phyloP scores from a whole-genome alignment of 2,797 vertebrate genomes.

The Spheniscus humboldti region DNA sequence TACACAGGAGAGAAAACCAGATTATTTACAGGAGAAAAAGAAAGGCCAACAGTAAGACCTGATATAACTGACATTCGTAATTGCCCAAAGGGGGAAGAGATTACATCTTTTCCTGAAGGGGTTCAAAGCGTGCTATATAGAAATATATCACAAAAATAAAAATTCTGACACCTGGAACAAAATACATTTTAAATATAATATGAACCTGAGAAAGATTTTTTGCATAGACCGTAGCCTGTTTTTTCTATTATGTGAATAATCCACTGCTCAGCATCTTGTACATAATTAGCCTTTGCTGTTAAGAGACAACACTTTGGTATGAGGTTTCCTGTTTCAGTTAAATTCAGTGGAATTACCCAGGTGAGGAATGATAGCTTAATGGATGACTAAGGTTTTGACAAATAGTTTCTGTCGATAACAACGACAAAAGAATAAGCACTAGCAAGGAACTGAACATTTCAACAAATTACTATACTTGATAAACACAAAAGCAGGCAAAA shows the following conservation, averaged over 20 bases:
- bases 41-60: not conserved
- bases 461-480: not conserved
- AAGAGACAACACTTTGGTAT: not conserved
- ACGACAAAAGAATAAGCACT: not conserved
- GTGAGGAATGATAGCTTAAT: not conserved
- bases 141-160: not conserved
- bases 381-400: not conserved
- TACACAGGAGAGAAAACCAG: not conserved
- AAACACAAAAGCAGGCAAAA: not conserved
- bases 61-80: not conserved
- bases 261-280: not conserved
- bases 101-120: not conserved
- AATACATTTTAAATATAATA: not conserved
- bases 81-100: not conserved
- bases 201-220: not conserved
- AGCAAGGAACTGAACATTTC: not conserved
- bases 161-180: not conserved
- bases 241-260: not conserved
- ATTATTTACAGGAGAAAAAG: not conserved
- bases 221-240: not conserved
- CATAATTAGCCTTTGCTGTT: not conserved
- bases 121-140: not conserved
- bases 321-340: not conserved
- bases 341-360: not conserved
- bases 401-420: not conserved